Base-by-base conservation (phyloP, 2,888 invertebrate genomes). In the Synanthedon vespiformis region DNA sequence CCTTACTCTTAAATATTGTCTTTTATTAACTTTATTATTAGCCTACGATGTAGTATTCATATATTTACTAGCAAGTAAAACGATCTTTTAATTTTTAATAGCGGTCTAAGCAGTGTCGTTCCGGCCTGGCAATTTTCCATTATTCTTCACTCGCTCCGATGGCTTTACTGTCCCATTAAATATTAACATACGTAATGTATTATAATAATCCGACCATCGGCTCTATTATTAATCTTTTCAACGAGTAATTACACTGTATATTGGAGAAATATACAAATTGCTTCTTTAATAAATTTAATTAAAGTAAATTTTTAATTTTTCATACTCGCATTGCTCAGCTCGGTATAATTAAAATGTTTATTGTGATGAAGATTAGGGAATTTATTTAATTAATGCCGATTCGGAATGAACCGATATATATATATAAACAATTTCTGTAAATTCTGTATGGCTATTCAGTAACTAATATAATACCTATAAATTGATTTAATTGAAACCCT, bases 161-260 rank as follows among this genome's bases (percentile, higher is more conserved):
- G 83, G 61, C 57, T 78, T 72, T 74, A 74, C 77, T 79, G 77
- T 83, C 77, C 81, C 78, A 82, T 82, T 80, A 77, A 67, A 68
- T 61, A 72, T 18, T 48, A 48, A 48, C 48, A 48, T 48, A 48
- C 48, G 22, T 22, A 48, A 16, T 16, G 48, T 22, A 22, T 48
- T 48, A 48, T 48, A 48, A 48, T 48, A 48, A 18, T 44, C 44
- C 44, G 5, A 44, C 13, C 44, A 44, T 44, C 44, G 44, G 13
- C 44, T n/a, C 44, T 44, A 14, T 44, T 44, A 13, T 44, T 44
- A 44, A 44, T 44, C 44, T 13, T 44, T 44, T 13, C 44, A 13
- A 44, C 13, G 14, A 13, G n/a, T 44, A 44, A 44, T 44, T 44
- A 44, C 14, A 8, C 14, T n/a, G 44, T 6, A 12, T 44, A 44